Percentiles rank a stretch among this genome's conserved stretches.
These are phyloP conservation scores for Epizoanthus illoricatus DNA, from an alignment of 92 coral and sea anemone species.

Conservation along the genomic window DNA sequence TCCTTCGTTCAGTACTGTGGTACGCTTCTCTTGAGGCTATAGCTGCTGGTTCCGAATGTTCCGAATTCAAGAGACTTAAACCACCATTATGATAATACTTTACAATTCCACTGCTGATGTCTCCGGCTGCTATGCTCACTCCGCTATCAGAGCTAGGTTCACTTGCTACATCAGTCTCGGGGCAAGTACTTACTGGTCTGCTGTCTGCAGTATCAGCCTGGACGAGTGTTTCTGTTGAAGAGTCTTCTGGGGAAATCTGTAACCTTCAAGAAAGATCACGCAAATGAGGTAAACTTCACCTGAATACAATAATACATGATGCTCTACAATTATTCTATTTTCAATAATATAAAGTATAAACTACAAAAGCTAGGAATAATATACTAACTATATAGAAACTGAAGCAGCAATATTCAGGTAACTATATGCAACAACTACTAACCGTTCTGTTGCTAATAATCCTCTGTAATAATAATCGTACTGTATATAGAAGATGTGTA, in stretches of 20 bases:
- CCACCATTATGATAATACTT: not conserved
- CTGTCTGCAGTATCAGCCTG: not conserved
- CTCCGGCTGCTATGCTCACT: not conserved
- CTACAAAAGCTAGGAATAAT: too few species aligned
- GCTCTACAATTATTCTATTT: too few species aligned
- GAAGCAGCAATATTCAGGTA: too few species aligned
- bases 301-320: too few species aligned
- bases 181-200: not conserved
- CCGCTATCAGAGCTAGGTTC: not conserved
- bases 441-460: too few species aligned
- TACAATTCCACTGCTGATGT: not conserved
- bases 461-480: too few species aligned
- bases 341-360: too few species aligned
- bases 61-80: not conserved
- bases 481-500: too few species aligned
- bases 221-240: not conserved
- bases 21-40: not conserved
- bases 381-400: too few species aligned
- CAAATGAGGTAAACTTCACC: too few species aligned
- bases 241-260: not conserved
- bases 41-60: not conserved
- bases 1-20: not conserved
- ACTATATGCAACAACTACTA: too few species aligned
- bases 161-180: not conserved
- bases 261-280: slow-evolving; percentile 1